These are phyloP conservation scores for Amniataba percoides DNA, from an alignment of 2,797 vertebrate genomes.

Conservation along the genomic window DNA sequence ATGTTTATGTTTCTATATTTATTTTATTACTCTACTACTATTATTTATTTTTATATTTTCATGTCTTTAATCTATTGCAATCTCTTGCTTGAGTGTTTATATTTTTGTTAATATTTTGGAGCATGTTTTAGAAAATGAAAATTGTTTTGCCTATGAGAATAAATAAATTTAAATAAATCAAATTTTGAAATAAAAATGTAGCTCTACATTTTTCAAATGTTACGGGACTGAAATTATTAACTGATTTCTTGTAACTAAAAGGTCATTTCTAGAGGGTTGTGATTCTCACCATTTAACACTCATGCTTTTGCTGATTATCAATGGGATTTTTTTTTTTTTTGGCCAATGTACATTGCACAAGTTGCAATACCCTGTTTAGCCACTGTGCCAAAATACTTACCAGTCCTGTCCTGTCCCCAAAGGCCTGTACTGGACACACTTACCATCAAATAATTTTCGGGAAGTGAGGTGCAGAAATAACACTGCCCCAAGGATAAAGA, in stretches of 20 bases:
- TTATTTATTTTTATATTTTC: too few relatives aligned
- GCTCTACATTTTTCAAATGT: not conserved
- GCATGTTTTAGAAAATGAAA: too few relatives aligned
- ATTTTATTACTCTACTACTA: too few relatives aligned
- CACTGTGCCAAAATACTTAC: not conserved
- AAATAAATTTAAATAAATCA: too few relatives aligned
- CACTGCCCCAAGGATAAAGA: not conserved
- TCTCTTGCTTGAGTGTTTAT: too few relatives aligned
- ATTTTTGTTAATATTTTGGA: too few relatives aligned
- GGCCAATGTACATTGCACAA: not conserved
- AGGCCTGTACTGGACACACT: not conserved
- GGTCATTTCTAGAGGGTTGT: not conserved
- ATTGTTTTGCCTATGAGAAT: too few relatives aligned
- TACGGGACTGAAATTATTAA: not conserved
- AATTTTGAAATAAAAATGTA: too few relatives aligned
- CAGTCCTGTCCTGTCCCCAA: not conserved
- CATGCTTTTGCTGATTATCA: too few relatives aligned
- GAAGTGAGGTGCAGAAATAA: not conserved
- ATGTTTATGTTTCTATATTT: too few relatives aligned
- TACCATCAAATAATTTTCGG: not conserved
- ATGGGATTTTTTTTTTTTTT: not conserved
- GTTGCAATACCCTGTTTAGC: not conserved
- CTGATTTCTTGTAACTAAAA: not conserved
- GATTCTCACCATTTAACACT: too few relatives aligned
- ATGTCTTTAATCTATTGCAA: too few relatives aligned